Evolutionary conservation across 92 coral and sea anemone species (phyloP).

Genomic region (Epizoanthus rinbou): DNA sequence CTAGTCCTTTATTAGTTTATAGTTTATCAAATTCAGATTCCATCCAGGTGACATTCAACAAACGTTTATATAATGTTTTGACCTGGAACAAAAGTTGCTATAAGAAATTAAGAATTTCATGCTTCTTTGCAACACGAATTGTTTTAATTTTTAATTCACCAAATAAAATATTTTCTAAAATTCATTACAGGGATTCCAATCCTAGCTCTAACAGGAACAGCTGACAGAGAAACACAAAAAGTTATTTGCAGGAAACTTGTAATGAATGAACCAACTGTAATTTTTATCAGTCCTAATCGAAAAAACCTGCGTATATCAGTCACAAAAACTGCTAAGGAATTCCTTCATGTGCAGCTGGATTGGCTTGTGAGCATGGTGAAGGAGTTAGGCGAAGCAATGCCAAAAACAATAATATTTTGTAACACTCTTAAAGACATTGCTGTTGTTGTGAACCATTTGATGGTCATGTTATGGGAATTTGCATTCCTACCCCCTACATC

Average conservation of each 20-base stretch:
- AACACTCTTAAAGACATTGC: constrained; percentile 55
- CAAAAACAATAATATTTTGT: constrained; percentile 48
- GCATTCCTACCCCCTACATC: constrained; percentile 42
- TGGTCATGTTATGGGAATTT: constrained; percentile 15
- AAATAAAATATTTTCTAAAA: neutral
- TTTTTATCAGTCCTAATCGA: constrained; percentile 55
- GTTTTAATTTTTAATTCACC: too few relatives aligned
- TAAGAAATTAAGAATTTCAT: neutral
- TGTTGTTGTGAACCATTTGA: constrained; percentile 34
- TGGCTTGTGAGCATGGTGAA: constrained; percentile 37
- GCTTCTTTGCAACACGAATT: too few relatives aligned
- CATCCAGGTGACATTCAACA: too few relatives aligned
- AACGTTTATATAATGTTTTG: neutral
- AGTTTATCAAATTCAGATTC: too few relatives aligned
- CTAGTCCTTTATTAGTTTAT: too few relatives aligned
- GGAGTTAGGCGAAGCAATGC: constrained; percentile 11
- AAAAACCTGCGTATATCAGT: constrained; percentile 36
- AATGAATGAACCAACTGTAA: neutral
- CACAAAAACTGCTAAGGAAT: constrained; percentile 18
- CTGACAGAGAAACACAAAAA: constrained; percentile 29
- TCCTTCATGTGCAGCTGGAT: constrained; percentile 20
- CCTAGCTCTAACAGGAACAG: constrained; percentile 53
- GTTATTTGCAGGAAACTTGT: constrained; percentile 26
- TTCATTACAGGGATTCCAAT: constrained; percentile 45
- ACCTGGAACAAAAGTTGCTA: neutral